Base-by-base conservation (phyloP, 2,888 invertebrate species). In the Apodemia hepburni region DNA sequence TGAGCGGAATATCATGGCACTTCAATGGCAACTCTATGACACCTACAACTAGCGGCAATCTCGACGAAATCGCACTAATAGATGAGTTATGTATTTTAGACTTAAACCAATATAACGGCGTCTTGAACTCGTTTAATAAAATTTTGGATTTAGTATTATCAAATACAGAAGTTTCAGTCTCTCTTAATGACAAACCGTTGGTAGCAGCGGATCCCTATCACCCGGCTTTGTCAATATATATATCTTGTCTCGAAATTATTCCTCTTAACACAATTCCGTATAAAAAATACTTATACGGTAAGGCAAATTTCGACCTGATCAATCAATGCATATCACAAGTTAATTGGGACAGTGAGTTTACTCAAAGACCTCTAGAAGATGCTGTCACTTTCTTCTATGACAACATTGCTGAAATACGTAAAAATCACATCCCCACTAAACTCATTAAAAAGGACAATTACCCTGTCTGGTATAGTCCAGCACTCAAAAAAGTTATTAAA, bases 61-160 rank as follows among this genome's bases (percentile, higher is more conserved):
- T 11, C 12, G 57, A 27, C 7, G 15, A 27, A 15, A 15, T 11
- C 18, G 6, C 22, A 12, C 15, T 57, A 15, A 33, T 57, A 5
- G 27, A 27, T 33, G 57, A 57, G 27, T 17, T 54, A 12, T 15
- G 17, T 54, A 54, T 27, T 11, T 9, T 54, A 54, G 15, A 8
- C 17, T 9, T 54, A 9, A 18, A 9, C 17, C 18, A 17, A 18
- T 57, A 29, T n/a, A 57, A 57, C 29, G 22, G 15, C 7, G 22
- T 57, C 29, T 9, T n/a, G 4, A 57, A 57, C n/a, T 9, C 11
- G 9, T 57, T 29, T n/a, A 22, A 22, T 3, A 57, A 57, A 27
- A 57, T 57, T 4, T 12, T 57, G 11, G 57, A 57, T 33, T 57
- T 57, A 27, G 57, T 57, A 3, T 29, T 57, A 15, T 57, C 57